These are phyloP conservation scores for Potamilus streckersoni DNA, from an alignment of 1,140 invertebrate species.

Conservation along the genomic window DNA sequence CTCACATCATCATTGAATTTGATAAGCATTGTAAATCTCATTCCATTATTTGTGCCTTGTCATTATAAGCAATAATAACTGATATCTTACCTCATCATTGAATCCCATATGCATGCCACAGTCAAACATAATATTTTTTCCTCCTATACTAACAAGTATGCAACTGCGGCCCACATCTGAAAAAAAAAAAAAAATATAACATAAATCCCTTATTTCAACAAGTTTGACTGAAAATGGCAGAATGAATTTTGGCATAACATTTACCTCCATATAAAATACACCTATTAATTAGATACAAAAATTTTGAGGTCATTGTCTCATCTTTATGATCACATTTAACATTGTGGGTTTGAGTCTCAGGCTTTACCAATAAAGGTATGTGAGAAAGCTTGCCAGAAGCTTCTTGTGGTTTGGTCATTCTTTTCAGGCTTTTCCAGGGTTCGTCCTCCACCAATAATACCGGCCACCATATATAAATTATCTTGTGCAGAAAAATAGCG, in stretches of 20 bases:
- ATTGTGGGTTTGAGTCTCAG: too few relatives aligned
- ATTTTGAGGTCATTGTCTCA: neutral
- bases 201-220: neutral
- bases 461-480: too few relatives aligned
- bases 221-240: too few relatives aligned
- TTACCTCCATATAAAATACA: neutral
- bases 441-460: too few relatives aligned
- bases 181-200: slow-evolving; percentile 5
- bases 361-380: too few relatives aligned
- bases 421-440: too few relatives aligned
- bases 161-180: slow-evolving; percentile 98
- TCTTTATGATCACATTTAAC: neutral
- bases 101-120: slow-evolving; percentile 99
- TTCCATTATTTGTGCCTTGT: too few relatives aligned
- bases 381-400: too few relatives aligned
- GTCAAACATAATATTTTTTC: slow-evolving; percentile 99
- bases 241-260: neutral
- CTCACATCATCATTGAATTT: too few relatives aligned
- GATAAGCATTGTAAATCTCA: too few relatives aligned
- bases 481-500: too few relatives aligned
- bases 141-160: slow-evolving; percentile 94
- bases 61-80: neutral
- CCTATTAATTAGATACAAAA: neutral
- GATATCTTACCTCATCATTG: slow-evolving; percentile 85
- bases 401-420: too few relatives aligned